A percentile compares a stretch with the other conserved stretches of the same genome.
Evolutionary conservation across 2,888 invertebrate species (phyloP).

Genomic region (Frankliniella fusca): DNA sequence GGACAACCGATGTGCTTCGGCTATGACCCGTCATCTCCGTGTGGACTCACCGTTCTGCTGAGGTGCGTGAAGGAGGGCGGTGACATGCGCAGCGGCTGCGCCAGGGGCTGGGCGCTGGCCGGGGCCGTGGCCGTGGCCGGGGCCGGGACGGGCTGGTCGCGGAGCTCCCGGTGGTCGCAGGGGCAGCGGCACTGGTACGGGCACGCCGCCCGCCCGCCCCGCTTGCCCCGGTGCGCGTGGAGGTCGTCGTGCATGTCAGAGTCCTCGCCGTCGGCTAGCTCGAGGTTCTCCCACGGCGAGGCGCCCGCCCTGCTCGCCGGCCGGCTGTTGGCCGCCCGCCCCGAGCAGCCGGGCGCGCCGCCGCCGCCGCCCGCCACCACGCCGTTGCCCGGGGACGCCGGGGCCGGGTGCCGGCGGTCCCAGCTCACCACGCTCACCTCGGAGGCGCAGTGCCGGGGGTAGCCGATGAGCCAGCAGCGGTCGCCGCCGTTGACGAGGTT

Average conservation of each 20-base stretch:
- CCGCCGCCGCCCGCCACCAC: neutral
- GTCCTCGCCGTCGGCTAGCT: slow-evolving; percentile 17
- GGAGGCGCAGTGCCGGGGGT: slow-evolving; percentile 9
- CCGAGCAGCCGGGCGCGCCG: slow-evolving; percentile 10
- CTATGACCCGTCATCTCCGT: too few species aligned
- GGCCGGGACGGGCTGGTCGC: neutral
- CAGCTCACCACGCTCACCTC: slow-evolving; percentile 21
- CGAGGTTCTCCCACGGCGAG: slow-evolving; percentile 4
- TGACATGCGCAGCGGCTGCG: neutral
- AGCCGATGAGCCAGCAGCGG: slow-evolving; percentile 25
- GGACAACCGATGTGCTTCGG: too few species aligned
- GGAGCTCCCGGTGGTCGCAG: slow-evolving; percentile 3
- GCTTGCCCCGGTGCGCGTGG: slow-evolving; percentile 2
- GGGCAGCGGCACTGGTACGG: slow-evolving; percentile 22
- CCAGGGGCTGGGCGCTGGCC: neutral
- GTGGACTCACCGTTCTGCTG: neutral
- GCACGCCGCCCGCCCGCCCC: neutral
- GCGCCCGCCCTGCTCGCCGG: neutral
- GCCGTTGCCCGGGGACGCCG: neutral
- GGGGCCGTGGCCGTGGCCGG: too few species aligned
- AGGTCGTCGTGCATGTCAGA: slow-evolving; percentile 2
- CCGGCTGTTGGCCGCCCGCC: neutral
- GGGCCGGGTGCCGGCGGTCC: neutral
- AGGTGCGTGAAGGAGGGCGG: neutral
- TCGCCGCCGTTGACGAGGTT: slow-evolving; percentile 5